Evolutionary conservation across 2,888 invertebrate genomes (phyloP).

Genomic region (Stenodera caucasica): DNA sequence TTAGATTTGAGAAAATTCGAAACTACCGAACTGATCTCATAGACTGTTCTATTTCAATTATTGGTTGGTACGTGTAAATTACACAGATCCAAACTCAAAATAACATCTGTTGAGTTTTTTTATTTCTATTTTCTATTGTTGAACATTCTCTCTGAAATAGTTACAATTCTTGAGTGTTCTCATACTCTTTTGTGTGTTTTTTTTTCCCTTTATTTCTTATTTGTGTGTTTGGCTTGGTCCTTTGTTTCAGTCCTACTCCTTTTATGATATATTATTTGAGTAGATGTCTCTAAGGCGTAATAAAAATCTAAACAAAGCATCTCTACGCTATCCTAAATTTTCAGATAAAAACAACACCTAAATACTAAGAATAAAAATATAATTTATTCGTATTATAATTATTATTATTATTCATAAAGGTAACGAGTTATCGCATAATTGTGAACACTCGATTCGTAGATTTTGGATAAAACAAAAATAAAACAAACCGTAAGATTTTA

Average conservation of each 20-base stretch:
- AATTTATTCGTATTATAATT: too few species aligned
- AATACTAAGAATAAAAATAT: conserved; percentile 10
- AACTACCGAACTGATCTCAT: too few species aligned
- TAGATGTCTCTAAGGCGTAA: conserved; percentile 40
- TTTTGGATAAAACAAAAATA: conserved; percentile 17
- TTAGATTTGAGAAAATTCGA: background rate
- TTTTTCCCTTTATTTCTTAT: background rate
- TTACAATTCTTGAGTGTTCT: background rate
- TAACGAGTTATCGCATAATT: conserved; percentile 23
- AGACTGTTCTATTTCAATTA: too few species aligned
- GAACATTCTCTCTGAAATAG: background rate
- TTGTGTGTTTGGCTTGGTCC: conserved; percentile 8
- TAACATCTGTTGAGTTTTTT: background rate
- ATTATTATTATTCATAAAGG: background rate
- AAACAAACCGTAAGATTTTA: conserved; percentile 1
- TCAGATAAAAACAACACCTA: conserved; percentile 31
- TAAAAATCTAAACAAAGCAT: conserved; percentile 46
- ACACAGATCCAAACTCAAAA: background rate
- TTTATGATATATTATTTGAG: conserved; percentile 44
- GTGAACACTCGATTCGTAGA: conserved; percentile 19
- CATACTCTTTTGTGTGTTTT: background rate
- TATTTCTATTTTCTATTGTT: background rate
- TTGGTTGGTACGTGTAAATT: background rate
- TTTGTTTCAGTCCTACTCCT: conserved; percentile 39
- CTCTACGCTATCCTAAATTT: conserved; percentile 10